Evolutionary conservation across 2,888 invertebrate genomes (phyloP), one percentile per base, ranked within the genome.

Genomic region (Aspidiotus destructor): DNA sequence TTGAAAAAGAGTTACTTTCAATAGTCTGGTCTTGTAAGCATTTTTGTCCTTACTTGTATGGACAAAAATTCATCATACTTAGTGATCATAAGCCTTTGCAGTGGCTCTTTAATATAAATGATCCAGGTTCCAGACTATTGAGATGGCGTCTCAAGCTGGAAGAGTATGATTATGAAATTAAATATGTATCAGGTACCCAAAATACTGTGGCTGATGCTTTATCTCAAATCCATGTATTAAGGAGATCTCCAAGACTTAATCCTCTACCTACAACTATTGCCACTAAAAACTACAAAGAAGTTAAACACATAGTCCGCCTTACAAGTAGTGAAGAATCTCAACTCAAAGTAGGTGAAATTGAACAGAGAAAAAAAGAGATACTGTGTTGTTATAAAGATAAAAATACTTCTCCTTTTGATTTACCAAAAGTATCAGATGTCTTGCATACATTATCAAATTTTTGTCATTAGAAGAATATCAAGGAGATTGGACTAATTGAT

Each of bases 1-100:
- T 69, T 5, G 75, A 76, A 73, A 73, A 73, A 68, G 76, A 76
- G 72, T 69, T 75, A 2, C 60, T 75, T 40, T 75, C 74, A 11
- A 74, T 76, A 1, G 72, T 75, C 10, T 75, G 73, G 72, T 72
- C 73, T 42, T 71, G 74, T 9, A 73, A 74, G 68, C 71, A 74
- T 72, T 76, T 74, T 60, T 55, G 74, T 60, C 75, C 75, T 5
- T 76, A 76, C 70, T 41, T 71, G 9, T 70, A 69, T 52, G 71
- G 64, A 0, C 48, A 61, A 40, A 53, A 60, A 41, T 71, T 70
- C 17, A 73, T 70, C 0, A 76, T 78, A 10, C 16, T 55, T 10
- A 28, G 8, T 7, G 72, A 70, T 41, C 70, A 70, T 13, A 60
- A 60, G n/a, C 69, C 70, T 1, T 40, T 69, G 1, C 40, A 40